Evolutionary conservation across 2,797 vertebrate genomes (phyloP).

Genomic region (Lerista edwardsae): DNA sequence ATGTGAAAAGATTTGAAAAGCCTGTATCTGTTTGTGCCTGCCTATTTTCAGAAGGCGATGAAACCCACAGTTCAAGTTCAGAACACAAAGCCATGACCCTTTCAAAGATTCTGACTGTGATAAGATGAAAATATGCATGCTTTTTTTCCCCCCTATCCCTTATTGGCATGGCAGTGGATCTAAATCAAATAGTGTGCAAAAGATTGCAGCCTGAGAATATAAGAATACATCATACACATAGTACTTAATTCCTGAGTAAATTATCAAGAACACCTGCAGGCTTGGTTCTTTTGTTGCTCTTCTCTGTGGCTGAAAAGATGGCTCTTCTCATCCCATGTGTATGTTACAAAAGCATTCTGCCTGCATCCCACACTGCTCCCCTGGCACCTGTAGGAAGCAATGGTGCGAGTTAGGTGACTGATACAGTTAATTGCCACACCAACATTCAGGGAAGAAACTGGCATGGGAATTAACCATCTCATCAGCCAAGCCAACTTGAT

Average conservation of each 20-base stretch:
- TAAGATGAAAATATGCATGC: too few relatives aligned
- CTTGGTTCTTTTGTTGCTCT: not conserved
- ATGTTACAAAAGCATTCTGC: not conserved
- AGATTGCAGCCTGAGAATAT: too few relatives aligned
- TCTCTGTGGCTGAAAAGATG: not conserved
- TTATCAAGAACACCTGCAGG: not conserved
- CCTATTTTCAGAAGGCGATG: not conserved
- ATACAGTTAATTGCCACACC: too few relatives aligned
- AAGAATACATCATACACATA: too few relatives aligned
- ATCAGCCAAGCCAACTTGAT: too few relatives aligned
- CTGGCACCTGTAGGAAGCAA: not conserved
- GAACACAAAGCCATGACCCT: not conserved
- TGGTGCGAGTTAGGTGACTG: not conserved
- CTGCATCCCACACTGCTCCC: not conserved
- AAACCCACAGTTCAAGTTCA: not conserved
- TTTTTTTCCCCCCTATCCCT: too few relatives aligned
- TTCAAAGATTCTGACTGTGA: too few relatives aligned
- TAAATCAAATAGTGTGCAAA: too few relatives aligned
- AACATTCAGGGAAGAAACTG: too few relatives aligned
- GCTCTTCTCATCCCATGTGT: not conserved
- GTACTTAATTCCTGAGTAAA: not conserved
- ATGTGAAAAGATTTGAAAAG: not conserved
- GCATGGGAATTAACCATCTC: too few relatives aligned
- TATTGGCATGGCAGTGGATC: too few relatives aligned
- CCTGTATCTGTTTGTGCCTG: not conserved